phyloP scores from a whole-genome alignment of 1,140 invertebrate species.

The Drosophila nigrodunni region DNA sequence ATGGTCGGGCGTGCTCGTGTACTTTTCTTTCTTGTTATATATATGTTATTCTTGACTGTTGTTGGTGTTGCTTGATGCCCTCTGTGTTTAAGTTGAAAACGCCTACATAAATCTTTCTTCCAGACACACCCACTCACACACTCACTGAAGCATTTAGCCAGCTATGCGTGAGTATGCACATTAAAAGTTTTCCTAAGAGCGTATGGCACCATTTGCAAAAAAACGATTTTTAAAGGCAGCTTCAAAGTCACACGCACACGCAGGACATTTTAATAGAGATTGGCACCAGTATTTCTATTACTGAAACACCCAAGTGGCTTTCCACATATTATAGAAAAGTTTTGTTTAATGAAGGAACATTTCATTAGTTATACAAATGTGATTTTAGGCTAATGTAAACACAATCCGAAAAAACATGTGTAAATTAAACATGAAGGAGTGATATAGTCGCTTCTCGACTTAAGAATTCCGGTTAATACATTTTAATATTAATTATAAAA shows the following conservation, averaged over 20 bases:
- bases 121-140: constrained; percentile 5
- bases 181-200: constrained; percentile 79
- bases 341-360: too few relatives aligned
- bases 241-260: constrained; percentile 39
- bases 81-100: constrained; percentile 69
- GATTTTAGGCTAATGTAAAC: too few relatives aligned
- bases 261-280: not conserved
- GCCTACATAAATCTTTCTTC: constrained; percentile 70
- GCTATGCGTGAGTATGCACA: constrained; percentile 53
- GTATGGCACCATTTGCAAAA: constrained; percentile 81
- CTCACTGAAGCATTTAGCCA: constrained; percentile 22
- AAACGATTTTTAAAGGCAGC: constrained; percentile 82
- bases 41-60: constrained; percentile 14
- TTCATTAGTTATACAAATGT: too few relatives aligned
- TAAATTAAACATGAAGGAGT: too few relatives aligned
- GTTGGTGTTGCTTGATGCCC: constrained; percentile 20
- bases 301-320: constrained; percentile 69
- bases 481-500: too few relatives aligned
- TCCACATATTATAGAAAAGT: constrained; percentile 5
- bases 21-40: not conserved
- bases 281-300: constrained; percentile 20
- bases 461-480: too few relatives aligned
- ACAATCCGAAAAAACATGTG: too few relatives aligned
- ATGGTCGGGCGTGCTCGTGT: too few relatives aligned
- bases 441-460: too few relatives aligned